phyloP scores from a whole-genome alignment of 2,888 invertebrate species.

The Eupithecia exiguata region DNA sequence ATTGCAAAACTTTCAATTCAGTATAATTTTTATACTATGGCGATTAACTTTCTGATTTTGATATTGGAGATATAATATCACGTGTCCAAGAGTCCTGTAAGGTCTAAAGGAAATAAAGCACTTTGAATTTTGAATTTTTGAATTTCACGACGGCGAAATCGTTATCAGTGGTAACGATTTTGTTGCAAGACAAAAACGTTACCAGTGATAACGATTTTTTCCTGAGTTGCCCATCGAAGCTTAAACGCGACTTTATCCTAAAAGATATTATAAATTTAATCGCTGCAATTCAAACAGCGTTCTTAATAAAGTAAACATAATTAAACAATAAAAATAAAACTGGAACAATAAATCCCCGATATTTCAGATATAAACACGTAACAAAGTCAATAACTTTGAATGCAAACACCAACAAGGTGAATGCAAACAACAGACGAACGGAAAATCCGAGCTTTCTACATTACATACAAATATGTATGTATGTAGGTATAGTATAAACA shows the following conservation, averaged over 20 bases:
- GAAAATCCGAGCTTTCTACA: conserved; percentile 49
- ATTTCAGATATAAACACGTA: conserved; percentile 46
- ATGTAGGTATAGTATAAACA: conserved; percentile 38
- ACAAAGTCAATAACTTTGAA: conserved; percentile 51
- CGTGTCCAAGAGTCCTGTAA: too few relatives aligned
- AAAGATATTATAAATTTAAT: neutral
- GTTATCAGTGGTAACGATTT: too few relatives aligned
- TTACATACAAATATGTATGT: conserved; percentile 30
- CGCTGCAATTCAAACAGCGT: neutral
- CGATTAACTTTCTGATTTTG: conserved; percentile 3
- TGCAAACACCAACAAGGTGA: conserved; percentile 50
- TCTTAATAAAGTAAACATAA: neutral
- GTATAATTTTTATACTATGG: conserved; percentile 21
- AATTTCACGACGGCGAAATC: too few relatives aligned
- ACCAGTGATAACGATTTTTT: too few relatives aligned
- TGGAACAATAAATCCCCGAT: conserved; percentile 28
- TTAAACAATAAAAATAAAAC: conserved; percentile 22
- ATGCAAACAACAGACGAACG: conserved; percentile 51
- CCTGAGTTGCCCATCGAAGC: neutral
- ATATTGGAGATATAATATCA: neutral
- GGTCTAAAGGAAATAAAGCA: too few relatives aligned
- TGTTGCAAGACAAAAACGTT: too few relatives aligned
- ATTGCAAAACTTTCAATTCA: conserved; percentile 32
- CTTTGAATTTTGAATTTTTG: too few relatives aligned
- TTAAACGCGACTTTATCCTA: neutral